Percentiles rank a stretch among this genome's conserved stretches.
Evolutionary conservation across 2,888 invertebrate genomes (phyloP).

Genomic region (Epiblema foenella): DNA sequence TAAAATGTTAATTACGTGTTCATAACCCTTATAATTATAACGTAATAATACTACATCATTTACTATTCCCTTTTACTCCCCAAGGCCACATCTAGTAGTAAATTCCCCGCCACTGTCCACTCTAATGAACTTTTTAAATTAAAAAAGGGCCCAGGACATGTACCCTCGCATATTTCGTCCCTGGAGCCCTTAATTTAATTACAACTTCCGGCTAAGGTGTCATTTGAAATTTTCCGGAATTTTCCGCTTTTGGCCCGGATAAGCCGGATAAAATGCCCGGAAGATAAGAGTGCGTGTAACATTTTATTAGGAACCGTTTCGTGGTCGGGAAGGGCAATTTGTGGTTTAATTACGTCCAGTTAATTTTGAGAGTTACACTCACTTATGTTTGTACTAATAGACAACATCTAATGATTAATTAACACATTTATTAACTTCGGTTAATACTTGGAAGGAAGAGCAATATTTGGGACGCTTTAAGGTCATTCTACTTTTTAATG

Average conservation of each 20-base stretch:
- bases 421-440: too few species aligned
- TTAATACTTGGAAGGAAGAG: too few species aligned
- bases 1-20: neutral
- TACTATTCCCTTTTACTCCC: neutral
- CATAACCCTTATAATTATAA: neutral
- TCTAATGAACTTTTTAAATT: conserved; percentile 45
- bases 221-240: conserved; percentile 37
- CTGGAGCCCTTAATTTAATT: conserved; percentile 40
- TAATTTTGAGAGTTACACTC: neutral
- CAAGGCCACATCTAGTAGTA: conserved; percentile 25
- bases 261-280: conserved; percentile 35
- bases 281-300: conserved; percentile 25
- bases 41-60: neutral
- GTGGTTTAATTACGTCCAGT: conserved; percentile 9
- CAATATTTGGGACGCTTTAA: too few species aligned
- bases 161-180: conserved; percentile 41
- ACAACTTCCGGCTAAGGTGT: conserved; percentile 44
- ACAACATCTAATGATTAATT: neutral
- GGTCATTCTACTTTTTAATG: too few species aligned
- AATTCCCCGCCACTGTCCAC: conserved; percentile 4
- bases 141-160: conserved; percentile 38
- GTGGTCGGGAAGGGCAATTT: neutral
- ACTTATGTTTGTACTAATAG: neutral
- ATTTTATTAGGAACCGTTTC: conserved; percentile 27
- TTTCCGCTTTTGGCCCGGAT: conserved; percentile 24